Conservation (phyloP, 2,113 vertebrate genomes). For the Balaenoptera acutorostrata region DNA sequence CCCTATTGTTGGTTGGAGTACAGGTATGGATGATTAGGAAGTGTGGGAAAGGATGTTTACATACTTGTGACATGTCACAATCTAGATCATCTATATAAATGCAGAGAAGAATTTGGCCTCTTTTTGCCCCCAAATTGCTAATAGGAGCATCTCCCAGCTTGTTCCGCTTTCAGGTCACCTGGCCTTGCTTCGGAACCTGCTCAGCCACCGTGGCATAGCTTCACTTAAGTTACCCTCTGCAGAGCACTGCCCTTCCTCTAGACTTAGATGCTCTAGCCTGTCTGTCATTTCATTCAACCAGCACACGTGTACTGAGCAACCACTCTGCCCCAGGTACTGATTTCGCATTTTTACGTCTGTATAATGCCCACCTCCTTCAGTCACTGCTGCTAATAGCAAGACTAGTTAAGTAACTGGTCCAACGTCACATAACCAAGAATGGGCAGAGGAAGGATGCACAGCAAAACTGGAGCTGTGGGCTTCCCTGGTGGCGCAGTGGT, state of each 20-base stretch:
- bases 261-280: too few relatives aligned
- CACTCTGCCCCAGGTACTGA: neutral
- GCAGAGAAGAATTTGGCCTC: neutral
- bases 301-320: neutral
- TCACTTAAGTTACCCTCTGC: neutral
- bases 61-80: neutral
- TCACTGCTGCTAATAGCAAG: neutral
- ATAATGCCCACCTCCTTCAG: neutral
- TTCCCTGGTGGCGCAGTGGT: too few relatives aligned
- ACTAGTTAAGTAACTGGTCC: neutral
- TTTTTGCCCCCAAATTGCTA: neutral
- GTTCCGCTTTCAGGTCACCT: neutral
- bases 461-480: neutral
- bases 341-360: neutral
- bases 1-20: neutral
- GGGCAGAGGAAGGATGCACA: neutral
- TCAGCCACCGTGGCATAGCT: fast-evolving
- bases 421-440: neutral
- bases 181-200: neutral
- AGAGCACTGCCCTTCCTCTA: too few relatives aligned
- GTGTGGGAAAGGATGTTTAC: neutral
- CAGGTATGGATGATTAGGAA: neutral
- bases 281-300: neutral
- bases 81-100: neutral
- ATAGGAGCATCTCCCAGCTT: neutral